Evolutionary conservation across 2,113 vertebrate species (phyloP), one percentile per base, ranked within the genome.

Genomic region (Abramis brama): DNA sequence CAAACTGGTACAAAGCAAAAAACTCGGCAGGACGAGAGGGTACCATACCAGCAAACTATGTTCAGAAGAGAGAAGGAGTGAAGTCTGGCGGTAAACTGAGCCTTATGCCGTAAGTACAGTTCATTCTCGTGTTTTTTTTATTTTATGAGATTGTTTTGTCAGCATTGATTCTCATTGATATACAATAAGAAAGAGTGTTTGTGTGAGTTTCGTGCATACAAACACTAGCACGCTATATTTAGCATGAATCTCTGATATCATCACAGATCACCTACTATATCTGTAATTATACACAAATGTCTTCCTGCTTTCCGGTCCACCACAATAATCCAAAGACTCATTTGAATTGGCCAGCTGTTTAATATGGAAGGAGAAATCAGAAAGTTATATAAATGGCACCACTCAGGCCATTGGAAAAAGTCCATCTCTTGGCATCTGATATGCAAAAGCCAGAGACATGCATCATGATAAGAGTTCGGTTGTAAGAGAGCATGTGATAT

Each of bases 1-100:
- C 97, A 89, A 99, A 99, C 87, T 99, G 98, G 98, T 99, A 99
- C 96, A 97, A 97, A 94, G 98, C 98, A 7, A 98, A 96, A 92
- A 99, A 99, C 91, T 93, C 95, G 78, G 93, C 95, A 52, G 98
- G 98, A 82, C 95, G 91, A 4, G 97, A 98, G 88, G 98, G 97
- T 55, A 98, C 97, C 84, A 99, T 99, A 84, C 98, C 98, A 0
- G 97, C 97, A 50, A 99, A 99, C 94, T 99, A 98, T 0, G 97
- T 99, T 19, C 97, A 98, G 95, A 99, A 98, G 87, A 93, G 98
- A 78, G 97, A 99, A 92, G 97, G 97, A 3, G 96, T 99, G 77
- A 98, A 97, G 91, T 94, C 94, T 0, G 97, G 96, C 6, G 96
- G 96, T 84, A 98, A 99, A 73, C 97, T 99, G 84, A 99, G 97